Base-by-base conservation (phyloP, 1,140 invertebrate species). In the Tenebrio molitor region DNA sequence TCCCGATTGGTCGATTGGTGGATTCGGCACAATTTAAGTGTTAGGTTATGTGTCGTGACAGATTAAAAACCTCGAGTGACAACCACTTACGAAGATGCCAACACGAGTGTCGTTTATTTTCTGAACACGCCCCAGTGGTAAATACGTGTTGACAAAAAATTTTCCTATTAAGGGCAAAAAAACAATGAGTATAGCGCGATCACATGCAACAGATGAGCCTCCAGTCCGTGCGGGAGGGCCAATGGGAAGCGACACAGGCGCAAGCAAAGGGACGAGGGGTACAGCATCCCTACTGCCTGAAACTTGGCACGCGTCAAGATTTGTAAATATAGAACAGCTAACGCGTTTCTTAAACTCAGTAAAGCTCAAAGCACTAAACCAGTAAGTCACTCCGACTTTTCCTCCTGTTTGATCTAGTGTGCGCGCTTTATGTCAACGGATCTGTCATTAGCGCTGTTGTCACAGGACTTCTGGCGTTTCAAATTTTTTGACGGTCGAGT, bases 251-350 rank as follows among this genome's bases (percentile, higher is more conserved):
- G 16, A 68, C 29, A 65, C 23, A 42, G 46, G 66, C 23, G 58
- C 8, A 65, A 21, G 42, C 15, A 44, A 69, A 75, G 71, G 66
- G 58, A 53, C 44, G 64, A 39, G 23, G 69, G 44, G 63, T 17
- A 21, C 53, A 71, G 70, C 67, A 67, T 77, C 79, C 79, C 79
- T 78, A 75, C 78, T 79, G 75, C 78, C 74, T 75, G 72, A 80
- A 78, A 77, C 80, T 82, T 83, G 81, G 81, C 81, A 83, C 81
- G 81, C 79, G 80, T 81, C 79, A 74, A 78, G 58, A 79, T 76
- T 71, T 73, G 81, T 81, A 81, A 83, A 83, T 82, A 81, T 83
- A 83, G 81, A 79, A 81, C 76, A 78, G 78, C 80, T 74, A 78
- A 67, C 75, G 74, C 75, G 74, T 75, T 77, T 79, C 74, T 76